These are phyloP conservation scores for Drosophila repletoides DNA, from an alignment of 1,140 invertebrate genomes.

Conservation along the genomic window DNA sequence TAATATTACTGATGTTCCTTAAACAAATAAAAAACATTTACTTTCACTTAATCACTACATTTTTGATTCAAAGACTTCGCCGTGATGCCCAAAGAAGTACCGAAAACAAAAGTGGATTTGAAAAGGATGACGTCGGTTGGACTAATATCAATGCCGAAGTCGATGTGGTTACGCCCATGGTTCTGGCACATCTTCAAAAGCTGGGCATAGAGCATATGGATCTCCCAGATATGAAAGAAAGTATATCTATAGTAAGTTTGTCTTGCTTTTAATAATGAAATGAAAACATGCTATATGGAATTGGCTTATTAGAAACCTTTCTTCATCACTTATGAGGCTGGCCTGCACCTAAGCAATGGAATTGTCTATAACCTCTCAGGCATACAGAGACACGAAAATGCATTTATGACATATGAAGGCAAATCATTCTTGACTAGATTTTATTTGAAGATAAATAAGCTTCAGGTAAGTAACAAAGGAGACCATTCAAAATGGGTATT, in stretches of 20 bases:
- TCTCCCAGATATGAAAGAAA: conserved; percentile 67
- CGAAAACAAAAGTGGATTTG: conserved; percentile 16
- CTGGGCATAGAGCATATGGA: conserved; percentile 62
- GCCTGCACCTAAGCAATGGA: conserved; percentile 60
- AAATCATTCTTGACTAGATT: conserved; percentile 68
- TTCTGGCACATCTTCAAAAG: conserved; percentile 62
- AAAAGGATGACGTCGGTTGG: conserved; percentile 55
- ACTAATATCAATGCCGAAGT: conserved; percentile 74
- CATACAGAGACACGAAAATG: conserved; percentile 55
- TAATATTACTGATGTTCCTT: too few species aligned
- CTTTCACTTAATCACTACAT: neutral
- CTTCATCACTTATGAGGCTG: conserved; percentile 62
- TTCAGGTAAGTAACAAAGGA: conserved; percentile 45
- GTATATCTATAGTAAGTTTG: conserved; percentile 42
- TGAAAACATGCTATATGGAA: neutral
- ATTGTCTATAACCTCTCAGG: conserved; percentile 69
- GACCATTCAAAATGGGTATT: too few species aligned
- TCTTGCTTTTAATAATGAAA: neutral
- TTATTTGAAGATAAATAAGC: conserved; percentile 64
- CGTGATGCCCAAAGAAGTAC: neutral
- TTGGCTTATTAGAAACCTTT: conserved; percentile 56
- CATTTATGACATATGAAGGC: conserved; percentile 71
- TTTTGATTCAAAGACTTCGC: conserved; percentile 12
- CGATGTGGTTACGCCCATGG: conserved; percentile 70
- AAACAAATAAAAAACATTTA: too few species aligned